Evolutionary conservation across 2,797 vertebrate species (phyloP).

Genomic region (Poecilia picta): DNA sequence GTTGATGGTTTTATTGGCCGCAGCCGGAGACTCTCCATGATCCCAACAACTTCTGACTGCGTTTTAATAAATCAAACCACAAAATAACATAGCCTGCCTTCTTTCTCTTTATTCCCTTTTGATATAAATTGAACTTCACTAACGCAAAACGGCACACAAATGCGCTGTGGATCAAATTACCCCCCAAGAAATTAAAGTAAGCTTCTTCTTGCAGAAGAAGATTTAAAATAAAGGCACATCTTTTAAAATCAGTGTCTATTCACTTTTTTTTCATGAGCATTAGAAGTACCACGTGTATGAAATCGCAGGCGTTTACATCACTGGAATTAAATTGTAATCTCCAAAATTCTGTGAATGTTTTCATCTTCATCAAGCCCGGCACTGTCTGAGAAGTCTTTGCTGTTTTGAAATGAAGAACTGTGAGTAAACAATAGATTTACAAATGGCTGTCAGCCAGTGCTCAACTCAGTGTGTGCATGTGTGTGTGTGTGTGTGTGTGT

Average conservation of each 20-base stretch:
- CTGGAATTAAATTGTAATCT: slow-evolving; percentile 1
- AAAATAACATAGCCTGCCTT: background rate
- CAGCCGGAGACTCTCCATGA: slow-evolving; percentile 60
- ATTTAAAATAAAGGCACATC: background rate
- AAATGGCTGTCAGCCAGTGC: slow-evolving; percentile 62
- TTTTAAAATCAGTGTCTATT: background rate
- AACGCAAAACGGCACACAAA: background rate
- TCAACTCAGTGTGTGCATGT: background rate
- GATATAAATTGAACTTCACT: background rate
- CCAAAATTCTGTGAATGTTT: slow-evolving; percentile 28
- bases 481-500: background rate
- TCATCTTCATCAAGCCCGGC: slow-evolving; percentile 20
- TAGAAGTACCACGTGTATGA: background rate
- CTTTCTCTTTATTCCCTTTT: background rate
- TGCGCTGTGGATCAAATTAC: background rate
- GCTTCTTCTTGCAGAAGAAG: background rate
- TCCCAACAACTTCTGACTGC: slow-evolving; percentile 81
- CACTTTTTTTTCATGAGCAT: background rate
- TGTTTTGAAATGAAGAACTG: slow-evolving; percentile 60
- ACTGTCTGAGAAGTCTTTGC: slow-evolving; percentile 35
- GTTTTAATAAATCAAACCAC: slow-evolving; percentile 3
- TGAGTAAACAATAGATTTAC: slow-evolving; percentile 70
- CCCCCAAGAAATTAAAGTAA: background rate
- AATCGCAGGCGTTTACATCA: background rate
- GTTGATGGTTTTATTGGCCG: slow-evolving; percentile 71